phyloP scores from a whole-genome alignment of 2,888 invertebrate genomes.

The Drosophila cognata region DNA sequence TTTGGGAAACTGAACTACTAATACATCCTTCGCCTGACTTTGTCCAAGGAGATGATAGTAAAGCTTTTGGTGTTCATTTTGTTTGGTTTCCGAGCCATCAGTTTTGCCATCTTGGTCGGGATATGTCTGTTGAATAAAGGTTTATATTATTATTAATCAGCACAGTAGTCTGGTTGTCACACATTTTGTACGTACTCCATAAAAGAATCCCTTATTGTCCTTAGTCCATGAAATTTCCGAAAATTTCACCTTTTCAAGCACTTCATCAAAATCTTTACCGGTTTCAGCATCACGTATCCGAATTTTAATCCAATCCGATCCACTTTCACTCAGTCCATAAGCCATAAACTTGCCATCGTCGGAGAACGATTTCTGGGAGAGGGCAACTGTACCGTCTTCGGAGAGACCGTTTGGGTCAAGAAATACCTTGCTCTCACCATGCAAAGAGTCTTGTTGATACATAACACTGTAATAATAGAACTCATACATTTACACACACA shows the following conservation, averaged over 20 bases:
- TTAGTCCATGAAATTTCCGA: conserved; percentile 97
- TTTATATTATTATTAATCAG: not conserved
- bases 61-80: conserved; percentile 95
- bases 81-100: conserved; percentile 96
- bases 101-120: conserved; percentile 92
- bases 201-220: conserved; percentile 97
- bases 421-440: conserved; percentile 92
- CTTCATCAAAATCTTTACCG: conserved; percentile 94
- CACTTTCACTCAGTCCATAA: conserved; percentile 95
- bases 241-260: conserved; percentile 96
- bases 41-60: conserved; percentile 96
- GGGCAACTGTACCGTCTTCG: conserved; percentile 94
- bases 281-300: conserved; percentile 90
- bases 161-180: not conserved
- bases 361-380: conserved; percentile 92
- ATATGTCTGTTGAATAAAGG: conserved; percentile 88
- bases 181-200: conserved; percentile 88
- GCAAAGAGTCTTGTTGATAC: conserved; percentile 93
- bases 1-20: conserved; percentile 95
- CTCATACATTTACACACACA: not conserved
- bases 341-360: conserved; percentile 96
- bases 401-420: conserved; percentile 97
- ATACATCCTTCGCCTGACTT: conserved; percentile 92
- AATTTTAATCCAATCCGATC: conserved; percentile 98
- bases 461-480: conserved; percentile 89